A percentile compares a stretch with the other conserved stretches of the same genome.
Conservation (phyloP, 2,797 vertebrate genomes). For the Sternarchorhynchus goeldii region DNA sequence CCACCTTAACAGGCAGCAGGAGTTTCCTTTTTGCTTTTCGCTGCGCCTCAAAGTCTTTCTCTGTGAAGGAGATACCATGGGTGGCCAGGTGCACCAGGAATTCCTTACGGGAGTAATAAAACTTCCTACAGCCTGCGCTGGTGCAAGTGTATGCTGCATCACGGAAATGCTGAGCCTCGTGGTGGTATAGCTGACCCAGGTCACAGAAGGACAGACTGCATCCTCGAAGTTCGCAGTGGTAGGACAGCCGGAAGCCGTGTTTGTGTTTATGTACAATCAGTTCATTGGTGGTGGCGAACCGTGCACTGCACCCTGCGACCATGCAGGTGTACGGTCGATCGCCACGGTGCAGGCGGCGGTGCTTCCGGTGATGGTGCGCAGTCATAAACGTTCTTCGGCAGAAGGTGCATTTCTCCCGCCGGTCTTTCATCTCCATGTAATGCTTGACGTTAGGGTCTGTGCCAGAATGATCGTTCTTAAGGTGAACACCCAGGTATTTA, state of each 20-base stretch:
- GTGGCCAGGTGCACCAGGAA: slow-evolving; percentile 86
- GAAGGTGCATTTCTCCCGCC: slow-evolving; percentile 91
- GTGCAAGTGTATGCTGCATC: slow-evolving; percentile 92
- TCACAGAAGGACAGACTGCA: slow-evolving; percentile 92
- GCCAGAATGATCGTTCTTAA: slow-evolving; percentile 90
- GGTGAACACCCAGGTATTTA: slow-evolving; percentile 93
- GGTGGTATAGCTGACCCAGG: slow-evolving; percentile 93
- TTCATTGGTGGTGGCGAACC: slow-evolving; percentile 87
- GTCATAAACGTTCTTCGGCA: slow-evolving; percentile 94
- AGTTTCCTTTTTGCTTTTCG: slow-evolving; percentile 71
- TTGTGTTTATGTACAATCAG: slow-evolving; percentile 92
- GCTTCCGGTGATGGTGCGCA: slow-evolving; percentile 87
- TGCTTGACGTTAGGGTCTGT: slow-evolving; percentile 92
- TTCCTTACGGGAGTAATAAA: slow-evolving; percentile 92
- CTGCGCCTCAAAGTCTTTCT: slow-evolving; percentile 79
- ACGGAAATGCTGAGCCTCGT: slow-evolving; percentile 97
- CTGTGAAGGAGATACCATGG: slow-evolving; percentile 81
- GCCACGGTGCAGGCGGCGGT: slow-evolving; percentile 85
- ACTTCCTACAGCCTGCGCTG: slow-evolving; percentile 86
- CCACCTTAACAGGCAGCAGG: slow-evolving; percentile 57
- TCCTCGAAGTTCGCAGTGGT: slow-evolving; percentile 92
- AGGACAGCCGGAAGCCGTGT: slow-evolving; percentile 86
- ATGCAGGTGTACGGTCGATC: slow-evolving; percentile 88
- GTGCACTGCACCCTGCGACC: slow-evolving; percentile 85
- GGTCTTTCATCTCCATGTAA: slow-evolving; percentile 92